Evolutionary conservation across 2,113 vertebrate genomes (phyloP), one percentile per base, ranked within the genome.

Genomic region (Cynoglossus semilaevis): DNA sequence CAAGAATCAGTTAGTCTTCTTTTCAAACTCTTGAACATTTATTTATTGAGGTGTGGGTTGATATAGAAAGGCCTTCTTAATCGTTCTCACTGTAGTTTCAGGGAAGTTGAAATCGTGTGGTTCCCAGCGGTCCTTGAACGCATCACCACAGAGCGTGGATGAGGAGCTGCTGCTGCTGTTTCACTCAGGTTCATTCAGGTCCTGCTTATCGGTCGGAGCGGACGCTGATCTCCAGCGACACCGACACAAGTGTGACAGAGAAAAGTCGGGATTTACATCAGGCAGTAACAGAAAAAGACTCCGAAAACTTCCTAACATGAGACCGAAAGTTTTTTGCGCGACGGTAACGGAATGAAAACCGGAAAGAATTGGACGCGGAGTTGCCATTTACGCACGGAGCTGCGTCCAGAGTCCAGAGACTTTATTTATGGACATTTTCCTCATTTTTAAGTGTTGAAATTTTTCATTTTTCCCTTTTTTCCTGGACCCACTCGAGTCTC

Each of bases 51-150:
- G 22, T 29, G 3, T 29, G 22, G 22, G 6, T 6, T 4, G 22
- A 29, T 29, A 4, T 29, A 29, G 3, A 29, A 29, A 29, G 2
- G 22, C 22, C 22, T 29, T 29, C 22, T 6, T 29, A 29, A 29
- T 6, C 22, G 22, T 29, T 6, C 22, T 6, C 2, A 29, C 22
- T 29, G 22, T 29, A 4, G 2, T 29, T 29, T 29, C 22, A 2
- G 22, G 22, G 22, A 29, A 29, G 22, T 2, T 4, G 22, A 29
- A 29, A 29, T 29, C 22, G 22, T 60, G n/a, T 48, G 34, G 72
- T 75, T 59, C 82, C 85, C 74, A 36, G 72, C 9, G 1, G 45
- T 3, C n/a, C 12, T 0, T 71, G 80, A 87, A 87, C 2, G 79
- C 82, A 68, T 17, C 82, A 61, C 48, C 9, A n/a, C 52, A 13